A percentile compares a stretch with the other conserved stretches of the same genome.
phyloP scores from a whole-genome alignment of 2,797 vertebrate genomes.

The Chelon auratus region DNA sequence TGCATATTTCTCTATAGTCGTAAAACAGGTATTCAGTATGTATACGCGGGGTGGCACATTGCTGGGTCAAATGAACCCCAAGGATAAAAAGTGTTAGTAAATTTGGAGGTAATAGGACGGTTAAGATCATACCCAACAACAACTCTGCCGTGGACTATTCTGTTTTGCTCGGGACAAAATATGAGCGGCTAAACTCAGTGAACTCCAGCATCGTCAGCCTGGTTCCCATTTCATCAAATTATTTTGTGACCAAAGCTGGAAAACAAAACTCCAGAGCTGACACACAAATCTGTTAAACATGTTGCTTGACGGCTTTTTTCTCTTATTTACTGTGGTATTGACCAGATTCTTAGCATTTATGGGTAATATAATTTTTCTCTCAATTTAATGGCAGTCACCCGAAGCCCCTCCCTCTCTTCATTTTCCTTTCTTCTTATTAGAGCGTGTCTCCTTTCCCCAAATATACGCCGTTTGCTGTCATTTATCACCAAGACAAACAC shows the following conservation, averaged over 20 bases:
- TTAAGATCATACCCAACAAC: background rate
- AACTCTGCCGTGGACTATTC: background rate
- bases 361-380: background rate
- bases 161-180: background rate
- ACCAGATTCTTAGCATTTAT: background rate
- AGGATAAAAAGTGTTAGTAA: no score
- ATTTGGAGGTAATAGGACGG: background rate
- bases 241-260: background rate
- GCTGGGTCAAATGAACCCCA: no score
- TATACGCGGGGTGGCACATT: no score
- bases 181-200: background rate
- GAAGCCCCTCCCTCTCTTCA: slow-evolving; percentile 3
- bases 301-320: background rate
- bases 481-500: slow-evolving; percentile 22
- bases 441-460: slow-evolving; percentile 18
- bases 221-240: slow-evolving; percentile 3
- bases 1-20: no score
- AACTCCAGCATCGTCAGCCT: slow-evolving; percentile 5
- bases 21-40: no score
- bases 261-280: background rate
- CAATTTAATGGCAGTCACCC: slow-evolving; percentile 8
- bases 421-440: slow-evolving; percentile 10
- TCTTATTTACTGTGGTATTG: background rate
- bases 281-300: background rate
- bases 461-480: slow-evolving; percentile 20